Base-by-base conservation (phyloP, 2,888 invertebrate species). In the Coenonympha glycerion region DNA sequence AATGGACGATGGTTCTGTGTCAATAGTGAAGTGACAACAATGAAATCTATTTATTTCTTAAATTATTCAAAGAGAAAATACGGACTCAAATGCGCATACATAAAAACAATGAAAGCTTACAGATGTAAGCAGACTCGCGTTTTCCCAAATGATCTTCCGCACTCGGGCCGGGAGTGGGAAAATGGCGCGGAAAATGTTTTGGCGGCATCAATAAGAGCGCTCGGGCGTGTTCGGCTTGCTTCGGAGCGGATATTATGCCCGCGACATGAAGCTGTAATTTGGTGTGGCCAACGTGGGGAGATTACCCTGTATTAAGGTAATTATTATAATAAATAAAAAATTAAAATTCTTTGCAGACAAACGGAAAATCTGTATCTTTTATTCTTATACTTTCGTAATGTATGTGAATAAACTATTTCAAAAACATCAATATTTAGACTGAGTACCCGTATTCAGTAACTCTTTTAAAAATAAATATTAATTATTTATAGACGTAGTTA, bases 171-270 rank as follows among this genome's bases (percentile, higher is more conserved):
- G 64, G 73, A 82, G 84, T 68, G 68, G 64, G 73, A 83, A 85
- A 85, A 83, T 83, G 79, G 82, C 82, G 83, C 79, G 82, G 73
- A 76, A 83, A 81, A 64, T 63, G 64, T 77, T 81, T 81, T 80
- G 74, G 76, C 76, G 76, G 76, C 83, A 80, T 85, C 83, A 76
- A 85, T 85, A 82, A 71, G 81, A 36, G 40, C 47, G 49, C 52
- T 82, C 83, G 81, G 71, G 50, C 19, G 42, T 22, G 56, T 59
- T 82, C 82, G 83, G 71, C 22, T 46, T 46, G 19, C 30, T 55
- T 78, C 82, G 83, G 67, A 50, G 78, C 82, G 83, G 67, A 50
- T 45, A 52, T 22, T 55, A 47, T 56, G 58, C 49, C 59, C 60
- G 28, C 47, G 60, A 59, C 59, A 69, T 71, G 81, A 83, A 76